Conservation (phyloP, 2,888 invertebrate genomes). For the Parochlus steinenii region DNA sequence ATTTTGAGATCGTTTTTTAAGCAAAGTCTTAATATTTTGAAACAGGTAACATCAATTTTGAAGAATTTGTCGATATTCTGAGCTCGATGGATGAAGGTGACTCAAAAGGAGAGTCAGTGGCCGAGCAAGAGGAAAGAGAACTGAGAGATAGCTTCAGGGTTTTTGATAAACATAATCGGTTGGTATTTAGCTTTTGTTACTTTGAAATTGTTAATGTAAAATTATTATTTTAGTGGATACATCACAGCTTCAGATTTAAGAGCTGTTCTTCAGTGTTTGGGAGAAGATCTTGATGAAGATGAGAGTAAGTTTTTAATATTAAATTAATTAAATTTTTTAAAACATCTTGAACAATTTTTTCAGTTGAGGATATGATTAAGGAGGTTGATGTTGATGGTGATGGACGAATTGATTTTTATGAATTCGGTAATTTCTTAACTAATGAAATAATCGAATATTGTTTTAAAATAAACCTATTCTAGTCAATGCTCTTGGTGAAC, state of each 20-base stretch:
- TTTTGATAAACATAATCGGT: conserved; percentile 82
- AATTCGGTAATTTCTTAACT: conserved; percentile 32
- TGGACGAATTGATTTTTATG: conserved; percentile 84
- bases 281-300: conserved; percentile 77
- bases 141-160: conserved; percentile 74
- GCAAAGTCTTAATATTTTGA: conserved; percentile 32
- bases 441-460: conserved; percentile 1
- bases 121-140: conserved; percentile 69
- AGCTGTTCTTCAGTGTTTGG: conserved; percentile 74
- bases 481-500: conserved; percentile 73
- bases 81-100: conserved; percentile 51
- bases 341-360: conserved; percentile 19
- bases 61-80: conserved; percentile 73
- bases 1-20: background rate
- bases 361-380: conserved; percentile 93
- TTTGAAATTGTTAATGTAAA: no score
- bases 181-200: no score
- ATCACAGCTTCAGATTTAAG: conserved; percentile 77
- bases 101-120: conserved; percentile 43
- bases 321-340: conserved; percentile 4
- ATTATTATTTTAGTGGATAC: no score
- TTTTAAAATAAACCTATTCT: no score
- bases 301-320: conserved; percentile 48
- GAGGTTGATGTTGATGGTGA: conserved; percentile 92
- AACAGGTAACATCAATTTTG: conserved; percentile 75